Evolutionary conservation across 2,888 invertebrate genomes (phyloP).

Genomic region (Shargacucullia verbasci): DNA sequence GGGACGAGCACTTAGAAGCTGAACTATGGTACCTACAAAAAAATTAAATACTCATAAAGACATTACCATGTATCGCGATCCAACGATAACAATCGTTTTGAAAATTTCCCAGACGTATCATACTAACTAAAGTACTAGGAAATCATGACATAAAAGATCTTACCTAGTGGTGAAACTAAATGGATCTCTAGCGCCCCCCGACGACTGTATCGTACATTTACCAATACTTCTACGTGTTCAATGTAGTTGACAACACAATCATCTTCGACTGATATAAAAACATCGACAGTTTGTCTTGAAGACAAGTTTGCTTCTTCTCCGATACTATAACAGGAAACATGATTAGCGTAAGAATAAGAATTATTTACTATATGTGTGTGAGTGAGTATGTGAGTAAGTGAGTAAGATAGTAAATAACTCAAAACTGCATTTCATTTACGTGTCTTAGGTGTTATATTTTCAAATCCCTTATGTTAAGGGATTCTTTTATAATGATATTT

Average conservation of each 20-base stretch:
- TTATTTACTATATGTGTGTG: not conserved
- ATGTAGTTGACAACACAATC: slow-evolving; percentile 91
- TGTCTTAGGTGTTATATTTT: too few relatives aligned
- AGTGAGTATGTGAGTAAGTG: too few relatives aligned
- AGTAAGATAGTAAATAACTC: too few relatives aligned
- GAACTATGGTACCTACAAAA: slow-evolving; percentile 90
- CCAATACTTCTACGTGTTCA: slow-evolving; percentile 95
- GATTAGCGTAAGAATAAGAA: not conserved
- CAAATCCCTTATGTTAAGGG: too few relatives aligned
- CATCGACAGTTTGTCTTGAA: slow-evolving; percentile 64
- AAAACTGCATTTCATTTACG: too few relatives aligned
- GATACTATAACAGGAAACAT: slow-evolving; percentile 32
- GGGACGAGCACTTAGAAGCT: slow-evolving; percentile 91
- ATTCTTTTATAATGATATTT: too few relatives aligned
- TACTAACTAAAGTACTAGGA: slow-evolving; percentile 64
- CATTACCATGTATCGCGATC: not conserved
- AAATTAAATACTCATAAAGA: not conserved
- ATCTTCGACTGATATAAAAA: slow-evolving; percentile 84
- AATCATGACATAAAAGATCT: slow-evolving; percentile 44
- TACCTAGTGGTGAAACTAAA: slow-evolving; percentile 94
- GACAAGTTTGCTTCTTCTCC: slow-evolving; percentile 53
- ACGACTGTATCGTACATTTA: slow-evolving; percentile 91
- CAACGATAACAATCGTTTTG: slow-evolving; percentile 31
- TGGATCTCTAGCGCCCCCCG: slow-evolving; percentile 94
- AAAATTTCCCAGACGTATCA: slow-evolving; percentile 46